Percentiles rank a stretch among this genome's conserved stretches.
Conservation (phyloP, 2,797 vertebrate species). For the Sphaeramia orbicularis region DNA sequence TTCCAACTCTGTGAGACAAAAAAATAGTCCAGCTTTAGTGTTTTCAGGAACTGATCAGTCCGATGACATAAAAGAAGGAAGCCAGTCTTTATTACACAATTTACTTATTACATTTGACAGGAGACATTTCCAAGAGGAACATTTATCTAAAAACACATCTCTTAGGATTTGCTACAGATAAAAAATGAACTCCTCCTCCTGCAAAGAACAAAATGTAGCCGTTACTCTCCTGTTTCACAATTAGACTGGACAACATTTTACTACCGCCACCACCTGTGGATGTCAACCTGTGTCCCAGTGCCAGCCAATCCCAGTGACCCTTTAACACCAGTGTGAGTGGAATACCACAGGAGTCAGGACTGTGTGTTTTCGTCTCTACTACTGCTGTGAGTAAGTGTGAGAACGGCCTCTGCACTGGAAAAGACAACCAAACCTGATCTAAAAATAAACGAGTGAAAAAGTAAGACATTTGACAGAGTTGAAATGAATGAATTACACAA, state of each 20-base stretch:
- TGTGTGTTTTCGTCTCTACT: neutral
- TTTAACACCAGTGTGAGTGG: constrained; percentile 41
- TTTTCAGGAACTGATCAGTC: constrained; percentile 40
- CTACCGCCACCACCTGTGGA: constrained; percentile 39
- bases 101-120: constrained; percentile 58
- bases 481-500: neutral
- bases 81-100: constrained; percentile 71
- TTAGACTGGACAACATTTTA: constrained; percentile 9
- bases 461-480: neutral
- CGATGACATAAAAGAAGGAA: constrained; percentile 30
- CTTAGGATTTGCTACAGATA: constrained; percentile 80
- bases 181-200: constrained; percentile 84
- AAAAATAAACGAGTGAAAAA: constrained; percentile 7
- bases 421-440: neutral
- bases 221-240: constrained; percentile 41
- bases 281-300: constrained; percentile 51
- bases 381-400: neutral
- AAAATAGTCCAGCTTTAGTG: neutral
- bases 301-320: constrained; percentile 49
- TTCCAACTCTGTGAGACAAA: neutral
- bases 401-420: neutral
- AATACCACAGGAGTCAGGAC: neutral
- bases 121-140: constrained; percentile 28
- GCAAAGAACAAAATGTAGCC: constrained; percentile 69
- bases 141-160: constrained; percentile 15